Conservation (phyloP, 2,888 invertebrate species). For the Lacanobia wlatinum region DNA sequence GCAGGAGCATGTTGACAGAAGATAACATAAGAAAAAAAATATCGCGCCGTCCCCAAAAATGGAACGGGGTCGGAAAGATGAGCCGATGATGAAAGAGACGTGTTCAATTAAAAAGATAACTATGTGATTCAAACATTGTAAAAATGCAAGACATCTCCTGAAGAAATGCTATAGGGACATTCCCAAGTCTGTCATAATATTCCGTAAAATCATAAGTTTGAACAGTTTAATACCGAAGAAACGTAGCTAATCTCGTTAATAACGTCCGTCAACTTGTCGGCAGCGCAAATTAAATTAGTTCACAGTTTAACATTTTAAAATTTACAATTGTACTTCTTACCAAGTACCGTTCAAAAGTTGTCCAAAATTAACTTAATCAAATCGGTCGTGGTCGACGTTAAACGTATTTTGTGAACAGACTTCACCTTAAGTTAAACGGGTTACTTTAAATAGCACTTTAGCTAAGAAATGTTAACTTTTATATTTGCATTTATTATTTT, state of each 20-base stretch:
- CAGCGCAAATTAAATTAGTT: slow-evolving; percentile 67
- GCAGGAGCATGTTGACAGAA: background rate
- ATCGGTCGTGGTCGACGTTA: slow-evolving; percentile 83
- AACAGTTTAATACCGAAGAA: slow-evolving; percentile 41
- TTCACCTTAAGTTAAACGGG: slow-evolving; percentile 82
- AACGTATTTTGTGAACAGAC: slow-evolving; percentile 85
- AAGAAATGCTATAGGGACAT: background rate
- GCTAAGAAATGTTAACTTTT: slow-evolving; percentile 79
- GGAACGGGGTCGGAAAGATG: no score
- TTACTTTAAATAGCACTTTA: slow-evolving; percentile 80
- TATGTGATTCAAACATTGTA: background rate
- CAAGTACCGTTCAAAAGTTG: slow-evolving; percentile 85
- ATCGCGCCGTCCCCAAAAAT: no score
- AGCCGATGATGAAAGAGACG: no score
- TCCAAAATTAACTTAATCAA: slow-evolving; percentile 85
- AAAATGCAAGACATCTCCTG: background rate
- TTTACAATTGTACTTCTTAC: slow-evolving; percentile 78
- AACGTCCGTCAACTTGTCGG: slow-evolving; percentile 66
- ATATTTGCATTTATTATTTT: slow-evolving; percentile 78
- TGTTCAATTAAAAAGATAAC: no score
- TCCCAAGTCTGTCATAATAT: background rate
- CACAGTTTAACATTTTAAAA: slow-evolving; percentile 69
- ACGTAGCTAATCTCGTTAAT: slow-evolving; percentile 51
- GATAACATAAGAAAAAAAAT: no score
- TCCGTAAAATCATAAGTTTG: slow-evolving; percentile 11